Conservation (phyloP, 2,888 invertebrate genomes). For the Epistrophe eligans region DNA sequence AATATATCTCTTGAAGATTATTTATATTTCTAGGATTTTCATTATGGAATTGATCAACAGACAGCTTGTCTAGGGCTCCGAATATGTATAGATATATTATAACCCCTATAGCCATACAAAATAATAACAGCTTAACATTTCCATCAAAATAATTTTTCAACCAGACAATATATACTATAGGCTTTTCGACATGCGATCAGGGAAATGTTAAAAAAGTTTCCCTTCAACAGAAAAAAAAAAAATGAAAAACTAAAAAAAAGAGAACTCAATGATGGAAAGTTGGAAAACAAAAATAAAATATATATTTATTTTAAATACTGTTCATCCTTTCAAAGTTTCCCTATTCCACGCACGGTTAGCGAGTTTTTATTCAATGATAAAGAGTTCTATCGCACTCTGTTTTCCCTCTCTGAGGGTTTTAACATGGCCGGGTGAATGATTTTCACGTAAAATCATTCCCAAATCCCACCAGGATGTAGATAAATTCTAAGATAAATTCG, state of each 20-base stretch:
- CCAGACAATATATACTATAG: not conserved
- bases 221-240: not conserved
- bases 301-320: constrained; percentile 20
- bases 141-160: not conserved
- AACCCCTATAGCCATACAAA: not conserved
- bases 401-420: not conserved
- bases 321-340: constrained; percentile 38
- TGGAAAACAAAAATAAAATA: constrained; percentile 52
- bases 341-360: constrained; percentile 33
- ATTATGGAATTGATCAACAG: not conserved
- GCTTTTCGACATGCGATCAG: not conserved
- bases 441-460: constrained; percentile 55
- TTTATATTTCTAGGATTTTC: not conserved
- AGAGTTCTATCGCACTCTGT: constrained; percentile 32
- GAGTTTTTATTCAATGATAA: constrained; percentile 47
- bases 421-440: constrained; percentile 10
- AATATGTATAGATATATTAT: not conserved
- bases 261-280: constrained; percentile 30
- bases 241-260: too few species aligned
- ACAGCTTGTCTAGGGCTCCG: not conserved
- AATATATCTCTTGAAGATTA: not conserved
- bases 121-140: constrained; percentile 10
- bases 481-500: constrained; percentile 43
- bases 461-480: constrained; percentile 46
- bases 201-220: not conserved